These are phyloP conservation scores for Vannuccia rotundouncinata DNA, from an alignment of 2,888 invertebrate genomes.

Conservation along the genomic window DNA sequence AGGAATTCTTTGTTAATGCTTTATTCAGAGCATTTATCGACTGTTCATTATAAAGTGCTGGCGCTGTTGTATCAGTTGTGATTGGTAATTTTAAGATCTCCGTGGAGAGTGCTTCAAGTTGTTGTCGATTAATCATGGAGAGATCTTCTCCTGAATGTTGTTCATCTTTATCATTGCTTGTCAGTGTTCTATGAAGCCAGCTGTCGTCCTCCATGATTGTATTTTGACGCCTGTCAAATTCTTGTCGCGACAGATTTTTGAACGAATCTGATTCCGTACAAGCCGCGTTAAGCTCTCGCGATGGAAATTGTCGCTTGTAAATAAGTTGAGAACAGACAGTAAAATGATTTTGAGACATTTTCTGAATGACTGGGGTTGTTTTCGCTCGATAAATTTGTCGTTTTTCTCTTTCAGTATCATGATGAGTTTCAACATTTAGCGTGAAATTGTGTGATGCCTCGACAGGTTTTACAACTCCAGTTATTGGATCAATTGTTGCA, in stretches of 20 bases:
- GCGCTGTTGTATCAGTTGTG: not conserved
- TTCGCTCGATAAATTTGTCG: not conserved
- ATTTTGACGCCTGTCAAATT: not conserved
- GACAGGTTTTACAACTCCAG: slow-evolving; percentile 46
- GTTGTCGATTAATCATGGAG: not conserved
- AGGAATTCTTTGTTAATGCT: not conserved
- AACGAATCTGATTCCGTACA: not conserved
- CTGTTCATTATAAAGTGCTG: not conserved
- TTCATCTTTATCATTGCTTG: not conserved
- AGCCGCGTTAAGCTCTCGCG: not conserved
- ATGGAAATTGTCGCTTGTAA: not conserved
- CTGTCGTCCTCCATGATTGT: not conserved
- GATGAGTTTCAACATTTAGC: not conserved
- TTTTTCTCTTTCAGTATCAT: not conserved
- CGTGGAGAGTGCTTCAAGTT: not conserved
- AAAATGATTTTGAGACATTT: not conserved
- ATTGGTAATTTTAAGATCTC: not conserved
- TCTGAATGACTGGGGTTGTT: not conserved
- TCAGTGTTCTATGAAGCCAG: not conserved
- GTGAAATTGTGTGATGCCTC: not conserved
- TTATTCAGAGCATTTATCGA: not conserved
- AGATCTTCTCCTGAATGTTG: not conserved
- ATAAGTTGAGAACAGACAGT: not conserved
- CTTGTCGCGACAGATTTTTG: not conserved
- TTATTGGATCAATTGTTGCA: slow-evolving; percentile 47